These are phyloP conservation scores for Triops longicaudatus DNA, from an alignment of 1,140 invertebrate genomes.

Conservation along the genomic window DNA sequence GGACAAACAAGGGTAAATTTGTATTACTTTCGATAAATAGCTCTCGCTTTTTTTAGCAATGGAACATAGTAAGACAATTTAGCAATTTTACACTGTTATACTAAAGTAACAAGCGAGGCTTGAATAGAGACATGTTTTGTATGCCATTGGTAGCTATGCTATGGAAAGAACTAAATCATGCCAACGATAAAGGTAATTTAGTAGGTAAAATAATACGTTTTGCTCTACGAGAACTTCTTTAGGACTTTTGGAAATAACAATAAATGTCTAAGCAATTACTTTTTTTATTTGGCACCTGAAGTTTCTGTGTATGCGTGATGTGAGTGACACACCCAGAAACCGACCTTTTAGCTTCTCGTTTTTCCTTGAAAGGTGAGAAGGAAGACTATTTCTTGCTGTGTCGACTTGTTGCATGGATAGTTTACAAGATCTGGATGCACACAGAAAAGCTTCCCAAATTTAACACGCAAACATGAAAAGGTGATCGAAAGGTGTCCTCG, in stretches of 20 bases:
- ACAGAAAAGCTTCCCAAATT: neutral
- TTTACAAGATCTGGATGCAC: neutral
- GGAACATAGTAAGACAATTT: no score
- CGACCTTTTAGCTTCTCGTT: constrained; percentile 9
- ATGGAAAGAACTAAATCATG: no score
- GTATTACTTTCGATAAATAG: no score
- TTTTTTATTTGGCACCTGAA: neutral
- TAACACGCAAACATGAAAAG: constrained; percentile 3
- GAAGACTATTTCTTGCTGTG: neutral
- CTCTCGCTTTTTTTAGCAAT: no score
- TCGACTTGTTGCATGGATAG: neutral
- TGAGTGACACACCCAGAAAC: neutral
- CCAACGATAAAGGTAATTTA: no score
- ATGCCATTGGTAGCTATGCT: no score
- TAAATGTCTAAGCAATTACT: neutral
- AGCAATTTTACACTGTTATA: no score
- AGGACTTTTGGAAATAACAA: neutral
- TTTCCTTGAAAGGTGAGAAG: constrained; percentile 1
- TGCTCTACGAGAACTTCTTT: neutral
- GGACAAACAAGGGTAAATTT: no score
- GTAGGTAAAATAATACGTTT: no score
- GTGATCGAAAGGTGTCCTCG: neutral
- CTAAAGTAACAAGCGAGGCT: no score
- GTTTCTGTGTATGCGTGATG: constrained; percentile 4
- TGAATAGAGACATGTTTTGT: no score